A percentile compares a stretch with the other conserved stretches of the same genome.
Conservation (phyloP, 2,113 vertebrate genomes). For the Callionymus lyra region DNA sequence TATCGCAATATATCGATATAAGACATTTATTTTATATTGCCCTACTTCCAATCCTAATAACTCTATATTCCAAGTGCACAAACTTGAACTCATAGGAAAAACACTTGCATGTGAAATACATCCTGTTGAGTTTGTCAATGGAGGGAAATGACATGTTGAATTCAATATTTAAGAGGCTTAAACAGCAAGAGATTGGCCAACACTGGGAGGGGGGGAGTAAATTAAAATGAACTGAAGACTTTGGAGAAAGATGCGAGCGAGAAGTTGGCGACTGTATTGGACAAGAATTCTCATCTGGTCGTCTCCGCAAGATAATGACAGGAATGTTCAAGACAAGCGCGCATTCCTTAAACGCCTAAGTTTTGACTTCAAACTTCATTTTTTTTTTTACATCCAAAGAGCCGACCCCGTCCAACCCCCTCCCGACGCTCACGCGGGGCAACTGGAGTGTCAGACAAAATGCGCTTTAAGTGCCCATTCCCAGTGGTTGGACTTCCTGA, state of each 20-base stretch:
- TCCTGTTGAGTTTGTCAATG: no score
- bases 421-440: conserved; percentile 9
- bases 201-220: conserved; percentile 4
- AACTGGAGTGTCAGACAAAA: conserved; percentile 42
- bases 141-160: no score
- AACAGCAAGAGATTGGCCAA: conserved; percentile 2
- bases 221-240: conserved; percentile 9
- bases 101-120: no score
- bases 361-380: no score
- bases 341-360: no score
- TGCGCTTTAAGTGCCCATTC: conserved; percentile 45
- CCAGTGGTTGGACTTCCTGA: conserved; percentile 68
- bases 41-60: no score
- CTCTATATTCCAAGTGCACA: no score
- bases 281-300: conserved; percentile 25
- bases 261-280: conserved; percentile 27
- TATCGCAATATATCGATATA: no score
- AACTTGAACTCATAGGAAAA: no score
- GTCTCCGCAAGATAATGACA: conserved; percentile 44
- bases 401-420: conserved; percentile 13
- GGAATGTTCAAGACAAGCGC: conserved; percentile 47
- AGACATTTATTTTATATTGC: no score
- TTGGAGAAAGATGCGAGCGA: conserved; percentile 1
- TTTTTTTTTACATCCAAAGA: conserved; percentile 1
- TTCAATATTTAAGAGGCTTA: conserved; percentile 4